A percentile compares a stretch with the other conserved stretches of the same genome.
These are phyloP conservation scores for Teleiodes luculella DNA, from an alignment of 2,888 invertebrate species.

Conservation along the genomic window DNA sequence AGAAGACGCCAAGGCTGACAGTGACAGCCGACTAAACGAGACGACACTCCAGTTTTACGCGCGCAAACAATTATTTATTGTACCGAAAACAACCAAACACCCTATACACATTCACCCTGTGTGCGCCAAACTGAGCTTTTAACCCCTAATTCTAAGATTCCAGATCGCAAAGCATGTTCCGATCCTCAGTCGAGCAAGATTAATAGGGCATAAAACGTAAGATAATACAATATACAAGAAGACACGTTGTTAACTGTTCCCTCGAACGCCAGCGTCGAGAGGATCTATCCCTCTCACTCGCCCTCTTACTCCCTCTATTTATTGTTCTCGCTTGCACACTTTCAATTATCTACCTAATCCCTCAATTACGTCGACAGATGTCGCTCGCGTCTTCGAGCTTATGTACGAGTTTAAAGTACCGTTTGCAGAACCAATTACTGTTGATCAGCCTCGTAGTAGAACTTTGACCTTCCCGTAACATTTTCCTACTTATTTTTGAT, in stretches of 20 bases:
- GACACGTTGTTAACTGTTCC: conserved; percentile 82
- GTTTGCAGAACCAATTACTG: conserved; percentile 68
- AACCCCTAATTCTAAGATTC: conserved; percentile 33
- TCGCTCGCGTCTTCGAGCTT: conserved; percentile 76
- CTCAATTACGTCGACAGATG: conserved; percentile 82
- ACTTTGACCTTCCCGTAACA: background rate
- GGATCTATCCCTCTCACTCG: conserved; percentile 49
- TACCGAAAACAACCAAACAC: conserved; percentile 57
- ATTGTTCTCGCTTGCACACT: conserved; percentile 60
- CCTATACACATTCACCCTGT: conserved; percentile 36
- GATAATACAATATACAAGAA: conserved; percentile 81
- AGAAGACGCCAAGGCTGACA: conserved; percentile 40
- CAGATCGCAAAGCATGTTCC: conserved; percentile 34
- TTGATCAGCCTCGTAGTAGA: conserved; percentile 46
- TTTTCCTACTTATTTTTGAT: background rate
- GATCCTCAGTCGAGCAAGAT: conserved; percentile 66
- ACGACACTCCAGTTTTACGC: conserved; percentile 72
- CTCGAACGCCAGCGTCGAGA: conserved; percentile 58
- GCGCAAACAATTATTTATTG: conserved; percentile 76
- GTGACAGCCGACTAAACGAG: conserved; percentile 52
- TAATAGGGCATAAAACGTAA: conserved; percentile 78
- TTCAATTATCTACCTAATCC: conserved; percentile 85
- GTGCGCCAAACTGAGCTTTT: conserved; percentile 42
- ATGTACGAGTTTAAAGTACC: conserved; percentile 75
- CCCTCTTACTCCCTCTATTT: conserved; percentile 34